Percentiles rank a stretch among this genome's conserved stretches.
Evolutionary conservation across 2,888 invertebrate species (phyloP).

Genomic region (Geotrupes spiniger): DNA sequence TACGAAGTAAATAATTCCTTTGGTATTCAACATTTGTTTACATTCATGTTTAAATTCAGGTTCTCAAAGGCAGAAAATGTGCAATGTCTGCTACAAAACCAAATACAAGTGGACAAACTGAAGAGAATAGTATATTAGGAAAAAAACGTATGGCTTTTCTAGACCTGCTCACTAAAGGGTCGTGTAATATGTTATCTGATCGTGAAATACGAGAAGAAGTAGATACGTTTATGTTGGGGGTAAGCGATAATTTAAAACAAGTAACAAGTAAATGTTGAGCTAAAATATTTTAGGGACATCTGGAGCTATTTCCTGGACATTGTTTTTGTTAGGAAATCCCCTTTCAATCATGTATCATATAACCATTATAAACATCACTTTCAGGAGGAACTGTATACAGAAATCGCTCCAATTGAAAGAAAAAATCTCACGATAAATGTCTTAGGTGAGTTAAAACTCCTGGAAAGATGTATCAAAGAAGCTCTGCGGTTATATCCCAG

Average conservation of each 20-base stretch:
- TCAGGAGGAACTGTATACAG: conserved; percentile 14
- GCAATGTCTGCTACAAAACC: not conserved
- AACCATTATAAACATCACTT: not conserved
- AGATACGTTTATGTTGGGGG: conserved; percentile 48
- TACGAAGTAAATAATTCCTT: not conserved
- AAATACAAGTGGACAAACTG: not conserved
- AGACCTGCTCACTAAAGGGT: conserved; percentile 13
- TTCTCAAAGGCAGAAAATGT: conserved; percentile 28
- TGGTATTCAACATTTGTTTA: not conserved
- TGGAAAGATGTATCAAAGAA: conserved; percentile 30
- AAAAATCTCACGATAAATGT: conserved; percentile 17
- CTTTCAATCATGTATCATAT: not conserved
- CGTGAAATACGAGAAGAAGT: conserved; percentile 47
- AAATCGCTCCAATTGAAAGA: conserved; percentile 14
- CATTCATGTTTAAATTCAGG: not conserved
- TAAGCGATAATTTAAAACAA: not conserved
- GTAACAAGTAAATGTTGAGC: not conserved
- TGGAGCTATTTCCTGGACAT: conserved; percentile 31
- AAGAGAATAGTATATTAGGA: not conserved
- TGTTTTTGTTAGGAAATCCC: conserved; percentile 31
- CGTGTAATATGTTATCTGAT: too few species aligned
- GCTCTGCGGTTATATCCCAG: conserved; percentile 32
- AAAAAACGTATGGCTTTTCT: conserved; percentile 12
- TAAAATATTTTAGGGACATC: conserved; percentile 37
- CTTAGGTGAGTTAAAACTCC: conserved; percentile 18